Conservation (phyloP, 2,113 vertebrate genomes). For the Oncorhynchus nerka region DNA sequence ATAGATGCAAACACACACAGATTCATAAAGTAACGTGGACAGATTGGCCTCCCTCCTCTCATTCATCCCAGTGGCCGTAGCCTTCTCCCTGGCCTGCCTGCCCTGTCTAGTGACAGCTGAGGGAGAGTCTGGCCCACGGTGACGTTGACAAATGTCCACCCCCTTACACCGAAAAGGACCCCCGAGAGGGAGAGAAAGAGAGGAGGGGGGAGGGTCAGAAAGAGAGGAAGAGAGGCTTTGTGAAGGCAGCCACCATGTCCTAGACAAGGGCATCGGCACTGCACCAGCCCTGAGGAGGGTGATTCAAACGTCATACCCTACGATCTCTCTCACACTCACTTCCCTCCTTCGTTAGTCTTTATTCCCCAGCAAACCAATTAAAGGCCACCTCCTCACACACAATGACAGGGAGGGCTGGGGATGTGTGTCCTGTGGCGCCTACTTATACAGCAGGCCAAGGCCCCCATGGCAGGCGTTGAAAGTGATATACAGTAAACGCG, state of each 20-base stretch:
- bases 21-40: background rate
- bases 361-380: slow-evolving; percentile 21
- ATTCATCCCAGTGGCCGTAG: too few species aligned
- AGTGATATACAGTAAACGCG: too few species aligned
- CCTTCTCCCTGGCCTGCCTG: too few species aligned
- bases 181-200: background rate
- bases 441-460: background rate
- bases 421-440: background rate
- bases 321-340: background rate
- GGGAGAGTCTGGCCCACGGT: background rate
- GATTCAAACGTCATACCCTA: background rate
- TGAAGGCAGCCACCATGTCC: background rate
- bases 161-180: too few species aligned
- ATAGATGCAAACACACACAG: background rate
- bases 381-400: slow-evolving; percentile 5
- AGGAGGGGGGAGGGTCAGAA: background rate
- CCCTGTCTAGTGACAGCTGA: background rate
- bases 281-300: slow-evolving; percentile 18
- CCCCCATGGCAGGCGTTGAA: too few species aligned
- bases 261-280: slow-evolving; percentile 39
- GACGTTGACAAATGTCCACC: too few species aligned
- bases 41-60: background rate
- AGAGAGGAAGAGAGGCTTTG: background rate
- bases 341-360: slow-evolving; percentile 5
- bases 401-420: slow-evolving; percentile 4